A percentile compares a stretch with the other conserved stretches of the same genome.
Conservation (phyloP, 2,113 vertebrate species). For the Lepisosteus oculatus region DNA sequence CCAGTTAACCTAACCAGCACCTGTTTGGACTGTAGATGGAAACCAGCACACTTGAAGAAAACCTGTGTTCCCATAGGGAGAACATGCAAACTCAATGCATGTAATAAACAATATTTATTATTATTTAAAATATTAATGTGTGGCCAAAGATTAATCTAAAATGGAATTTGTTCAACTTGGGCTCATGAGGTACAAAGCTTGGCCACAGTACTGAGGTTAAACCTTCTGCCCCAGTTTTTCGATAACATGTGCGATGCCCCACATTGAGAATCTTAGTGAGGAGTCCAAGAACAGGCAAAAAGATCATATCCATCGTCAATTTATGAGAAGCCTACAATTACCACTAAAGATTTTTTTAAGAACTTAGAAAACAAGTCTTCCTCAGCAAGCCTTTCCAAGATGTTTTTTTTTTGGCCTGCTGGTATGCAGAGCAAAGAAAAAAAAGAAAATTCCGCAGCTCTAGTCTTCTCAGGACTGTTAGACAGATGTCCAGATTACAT, state of each 20-base stretch:
- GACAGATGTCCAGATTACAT: constrained; percentile 15
- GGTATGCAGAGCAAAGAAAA: not conserved
- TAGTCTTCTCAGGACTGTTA: not conserved
- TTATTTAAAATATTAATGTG: too few relatives aligned
- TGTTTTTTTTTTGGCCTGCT: not conserved
- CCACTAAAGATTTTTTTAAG: not conserved
- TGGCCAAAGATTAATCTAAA: constrained; percentile 1
- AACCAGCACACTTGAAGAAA: too few relatives aligned
- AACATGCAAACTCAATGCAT: too few relatives aligned
- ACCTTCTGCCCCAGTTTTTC: too few relatives aligned
- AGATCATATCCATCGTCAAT: not conserved
- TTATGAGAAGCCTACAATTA: constrained; percentile 3
- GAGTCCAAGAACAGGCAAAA: not conserved
- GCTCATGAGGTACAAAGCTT: too few relatives aligned
- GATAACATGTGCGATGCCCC: not conserved
- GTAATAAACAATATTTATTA: too few relatives aligned
- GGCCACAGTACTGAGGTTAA: too few relatives aligned
- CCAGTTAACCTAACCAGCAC: too few relatives aligned
- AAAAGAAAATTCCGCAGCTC: not conserved
- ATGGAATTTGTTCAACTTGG: not conserved
- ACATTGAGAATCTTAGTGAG: not conserved
- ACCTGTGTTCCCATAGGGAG: too few relatives aligned
- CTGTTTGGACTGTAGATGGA: too few relatives aligned
- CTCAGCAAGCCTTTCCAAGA: not conserved
- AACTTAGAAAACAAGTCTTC: not conserved